Percentiles rank a stretch among this genome's conserved stretches.
These are phyloP conservation scores for Argyra leucocephala DNA, from an alignment of 2,888 invertebrate genomes.

Conservation along the genomic window DNA sequence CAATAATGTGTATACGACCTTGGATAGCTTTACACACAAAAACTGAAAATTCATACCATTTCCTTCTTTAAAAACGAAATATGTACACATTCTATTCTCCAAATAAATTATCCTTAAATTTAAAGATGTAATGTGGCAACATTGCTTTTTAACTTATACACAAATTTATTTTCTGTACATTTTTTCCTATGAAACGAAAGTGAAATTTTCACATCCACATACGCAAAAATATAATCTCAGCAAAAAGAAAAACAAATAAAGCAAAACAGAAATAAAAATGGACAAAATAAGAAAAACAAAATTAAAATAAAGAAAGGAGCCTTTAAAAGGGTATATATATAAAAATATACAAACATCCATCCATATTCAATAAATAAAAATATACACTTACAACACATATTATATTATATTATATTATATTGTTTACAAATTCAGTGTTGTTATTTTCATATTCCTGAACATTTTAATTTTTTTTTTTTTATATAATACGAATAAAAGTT, in stretches of 20 bases:
- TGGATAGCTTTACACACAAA: background rate
- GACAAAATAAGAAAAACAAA: background rate
- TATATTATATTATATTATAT: too few species aligned
- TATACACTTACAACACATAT: too few species aligned
- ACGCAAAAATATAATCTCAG: background rate
- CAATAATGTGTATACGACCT: background rate
- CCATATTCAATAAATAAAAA: too few species aligned
- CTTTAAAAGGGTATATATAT: too few species aligned
- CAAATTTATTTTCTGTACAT: background rate
- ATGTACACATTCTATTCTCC: background rate
- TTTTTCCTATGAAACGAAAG: background rate
- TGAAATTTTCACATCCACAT: background rate
- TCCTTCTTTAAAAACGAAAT: background rate
- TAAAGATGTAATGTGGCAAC: background rate
- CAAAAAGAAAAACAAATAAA: background rate
- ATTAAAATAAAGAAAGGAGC: background rate
- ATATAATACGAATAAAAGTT: too few species aligned
- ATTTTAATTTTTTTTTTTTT: too few species aligned
- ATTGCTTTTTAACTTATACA: background rate
- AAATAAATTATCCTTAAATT: background rate
- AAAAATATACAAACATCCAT: too few species aligned
- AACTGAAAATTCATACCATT: background rate
- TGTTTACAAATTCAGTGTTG: too few species aligned
- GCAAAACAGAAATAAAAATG: background rate
- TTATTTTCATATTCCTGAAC: too few species aligned